Percentiles rank a stretch among this genome's conserved stretches.
These are phyloP conservation scores for Antheraea pernyi DNA, from an alignment of 1,140 invertebrate species.

Conservation along the genomic window DNA sequence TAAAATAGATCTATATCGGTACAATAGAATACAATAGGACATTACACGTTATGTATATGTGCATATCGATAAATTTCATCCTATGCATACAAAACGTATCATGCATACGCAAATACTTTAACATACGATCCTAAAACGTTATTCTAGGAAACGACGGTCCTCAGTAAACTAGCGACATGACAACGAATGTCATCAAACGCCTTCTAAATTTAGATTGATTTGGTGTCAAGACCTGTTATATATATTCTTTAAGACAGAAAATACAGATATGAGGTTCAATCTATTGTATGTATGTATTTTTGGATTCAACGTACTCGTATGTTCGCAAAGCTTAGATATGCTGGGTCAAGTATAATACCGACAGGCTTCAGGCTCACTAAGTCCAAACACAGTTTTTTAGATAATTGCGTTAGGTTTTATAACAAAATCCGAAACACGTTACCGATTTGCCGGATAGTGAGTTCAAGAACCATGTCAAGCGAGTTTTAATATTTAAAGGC, in stretches of 20 bases:
- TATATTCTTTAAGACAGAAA: background rate
- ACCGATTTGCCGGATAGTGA: too few species aligned
- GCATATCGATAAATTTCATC: constrained; percentile 35
- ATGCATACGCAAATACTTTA: constrained; percentile 25
- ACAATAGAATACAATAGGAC: constrained; percentile 39
- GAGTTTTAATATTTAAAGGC: too few species aligned
- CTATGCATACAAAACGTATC: constrained; percentile 33
- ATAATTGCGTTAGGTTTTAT: too few species aligned
- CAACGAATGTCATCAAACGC: constrained; percentile 29
- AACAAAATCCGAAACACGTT: too few species aligned
- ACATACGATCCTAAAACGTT: constrained; percentile 37
- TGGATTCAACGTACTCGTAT: too few species aligned
- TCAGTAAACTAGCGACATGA: constrained; percentile 25
- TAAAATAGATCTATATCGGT: constrained; percentile 29
- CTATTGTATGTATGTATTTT: too few species aligned
- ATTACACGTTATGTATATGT: constrained; percentile 31
- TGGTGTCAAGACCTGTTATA: background rate
- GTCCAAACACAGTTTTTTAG: too few species aligned
- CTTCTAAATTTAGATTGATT: constrained; percentile 20
- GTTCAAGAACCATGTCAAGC: too few species aligned
- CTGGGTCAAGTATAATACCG: too few species aligned
- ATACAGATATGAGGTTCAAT: too few species aligned
- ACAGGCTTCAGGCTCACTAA: too few species aligned
- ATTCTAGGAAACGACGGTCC: constrained; percentile 35
- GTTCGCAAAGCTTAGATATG: too few species aligned